phyloP scores from a whole-genome alignment of 2,797 vertebrate genomes.

The Neomorphus geoffroyi region DNA sequence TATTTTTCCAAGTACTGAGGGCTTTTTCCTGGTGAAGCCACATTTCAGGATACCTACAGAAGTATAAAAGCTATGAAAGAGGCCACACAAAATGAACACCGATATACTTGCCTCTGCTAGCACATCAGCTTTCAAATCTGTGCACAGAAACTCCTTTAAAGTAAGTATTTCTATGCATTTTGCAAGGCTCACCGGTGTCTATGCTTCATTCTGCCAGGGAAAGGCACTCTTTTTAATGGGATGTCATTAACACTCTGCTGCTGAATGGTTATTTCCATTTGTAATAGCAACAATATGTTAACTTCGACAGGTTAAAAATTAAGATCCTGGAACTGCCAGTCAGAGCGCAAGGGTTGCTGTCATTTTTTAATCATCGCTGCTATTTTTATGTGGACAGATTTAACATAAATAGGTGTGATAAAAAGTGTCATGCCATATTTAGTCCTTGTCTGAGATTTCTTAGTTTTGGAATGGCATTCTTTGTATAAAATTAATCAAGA shows the following conservation, averaged over 20 bases:
- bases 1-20: not conserved
- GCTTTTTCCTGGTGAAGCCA: not conserved
- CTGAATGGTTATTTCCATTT: not conserved
- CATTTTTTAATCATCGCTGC: not conserved
- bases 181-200: not conserved
- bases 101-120: not conserved
- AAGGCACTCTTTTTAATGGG: not conserved
- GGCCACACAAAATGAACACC: not conserved
- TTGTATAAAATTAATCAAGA: not conserved
- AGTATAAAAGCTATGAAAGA: not conserved
- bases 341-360: not conserved
- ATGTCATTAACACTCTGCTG: not conserved
- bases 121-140: not conserved
- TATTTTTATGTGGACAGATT: not conserved
- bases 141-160: not conserved
- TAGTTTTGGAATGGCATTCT: not conserved
- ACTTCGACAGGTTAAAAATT: not conserved
- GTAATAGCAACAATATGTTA: not conserved
- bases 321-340: slow-evolving; percentile 9
- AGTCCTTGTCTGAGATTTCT: not conserved
- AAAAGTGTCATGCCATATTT: not conserved
- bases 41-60: not conserved
- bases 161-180: not conserved
- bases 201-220: not conserved
- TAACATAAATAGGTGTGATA: not conserved